Evolutionary conservation across 2,113 vertebrate species (phyloP).

Genomic region (Sinocyclocheilus rhinocerous): DNA sequence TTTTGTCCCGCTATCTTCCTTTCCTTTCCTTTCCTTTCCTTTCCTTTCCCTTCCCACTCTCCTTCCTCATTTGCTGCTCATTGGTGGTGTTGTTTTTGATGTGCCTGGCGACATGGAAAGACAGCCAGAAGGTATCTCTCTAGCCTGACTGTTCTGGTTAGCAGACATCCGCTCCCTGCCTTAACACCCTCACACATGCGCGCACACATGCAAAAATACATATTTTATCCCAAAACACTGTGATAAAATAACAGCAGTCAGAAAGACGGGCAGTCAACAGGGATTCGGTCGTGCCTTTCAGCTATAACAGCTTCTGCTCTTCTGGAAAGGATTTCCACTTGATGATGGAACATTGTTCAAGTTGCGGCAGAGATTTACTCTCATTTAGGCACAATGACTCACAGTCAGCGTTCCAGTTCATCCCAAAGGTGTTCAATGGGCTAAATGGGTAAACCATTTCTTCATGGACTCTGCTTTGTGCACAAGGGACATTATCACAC

Average conservation of each 20-base stretch:
- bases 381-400: conserved; percentile 23
- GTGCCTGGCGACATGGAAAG: conserved; percentile 26
- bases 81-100: conserved; percentile 40
- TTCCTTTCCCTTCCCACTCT: neutral
- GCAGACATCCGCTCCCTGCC: conserved; percentile 16
- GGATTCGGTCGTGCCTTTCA: neutral
- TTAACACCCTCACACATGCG: neutral
- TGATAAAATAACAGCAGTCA: conserved; percentile 14
- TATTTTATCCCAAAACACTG: neutral
- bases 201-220: neutral
- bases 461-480: neutral
- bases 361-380: neutral
- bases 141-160: conserved; percentile 43
- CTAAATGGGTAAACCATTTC: neutral
- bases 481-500: conserved; percentile 2
- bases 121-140: conserved; percentile 39
- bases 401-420: conserved; percentile 6
- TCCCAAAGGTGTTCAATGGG: conserved; percentile 1
- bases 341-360: neutral
- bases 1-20: neutral
- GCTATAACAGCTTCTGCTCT: neutral
- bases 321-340: conserved; percentile 4
- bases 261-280: neutral
- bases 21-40: neutral
- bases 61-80: neutral